Percentiles rank a stretch among this genome's conserved stretches.
These are phyloP conservation scores for Psilopogon haemacephalus DNA, from an alignment of 2,113 vertebrate species.

Conservation along the genomic window DNA sequence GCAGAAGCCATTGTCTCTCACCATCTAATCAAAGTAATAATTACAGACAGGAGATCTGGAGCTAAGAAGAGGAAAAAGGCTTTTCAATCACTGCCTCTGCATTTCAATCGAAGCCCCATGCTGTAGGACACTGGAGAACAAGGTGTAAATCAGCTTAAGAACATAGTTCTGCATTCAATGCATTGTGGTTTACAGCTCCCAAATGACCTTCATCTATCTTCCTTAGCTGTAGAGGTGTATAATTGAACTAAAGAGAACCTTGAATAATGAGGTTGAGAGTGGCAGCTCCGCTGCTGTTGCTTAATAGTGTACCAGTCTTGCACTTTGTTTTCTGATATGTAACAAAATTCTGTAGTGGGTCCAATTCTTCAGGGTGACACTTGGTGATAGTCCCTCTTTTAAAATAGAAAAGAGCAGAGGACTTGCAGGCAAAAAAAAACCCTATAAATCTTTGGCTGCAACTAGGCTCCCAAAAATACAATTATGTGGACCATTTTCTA, in stretches of 20 bases:
- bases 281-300: slow-evolving; percentile 62
- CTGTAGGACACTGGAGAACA: slow-evolving; percentile 76
- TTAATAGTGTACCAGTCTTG: slow-evolving; percentile 71
- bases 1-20: slow-evolving; percentile 33
- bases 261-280: slow-evolving; percentile 80
- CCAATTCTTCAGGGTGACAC: slow-evolving; percentile 80
- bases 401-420: slow-evolving; percentile 63
- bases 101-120: slow-evolving; percentile 73
- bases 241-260: slow-evolving; percentile 83
- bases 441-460: slow-evolving; percentile 66
- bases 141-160: slow-evolving; percentile 86
- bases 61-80: slow-evolving; percentile 59
- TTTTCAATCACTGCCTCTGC: slow-evolving; percentile 75
- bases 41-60: slow-evolving; percentile 52
- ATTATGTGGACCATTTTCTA: slow-evolving; percentile 65
- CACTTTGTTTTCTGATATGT: slow-evolving; percentile 64
- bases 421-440: slow-evolving; percentile 47
- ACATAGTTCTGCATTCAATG: slow-evolving; percentile 80
- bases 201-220: slow-evolving; percentile 85
- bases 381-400: slow-evolving; percentile 73
- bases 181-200: slow-evolving; percentile 80
- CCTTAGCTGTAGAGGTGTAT: slow-evolving; percentile 81
- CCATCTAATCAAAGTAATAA: slow-evolving; percentile 72
- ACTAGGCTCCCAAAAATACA: slow-evolving; percentile 61
- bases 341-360: slow-evolving; percentile 72